A percentile compares a stretch with the other conserved stretches of the same genome.
phyloP scores from a whole-genome alignment of 2,113 vertebrate species.

The Puffinus mauretanicus region DNA sequence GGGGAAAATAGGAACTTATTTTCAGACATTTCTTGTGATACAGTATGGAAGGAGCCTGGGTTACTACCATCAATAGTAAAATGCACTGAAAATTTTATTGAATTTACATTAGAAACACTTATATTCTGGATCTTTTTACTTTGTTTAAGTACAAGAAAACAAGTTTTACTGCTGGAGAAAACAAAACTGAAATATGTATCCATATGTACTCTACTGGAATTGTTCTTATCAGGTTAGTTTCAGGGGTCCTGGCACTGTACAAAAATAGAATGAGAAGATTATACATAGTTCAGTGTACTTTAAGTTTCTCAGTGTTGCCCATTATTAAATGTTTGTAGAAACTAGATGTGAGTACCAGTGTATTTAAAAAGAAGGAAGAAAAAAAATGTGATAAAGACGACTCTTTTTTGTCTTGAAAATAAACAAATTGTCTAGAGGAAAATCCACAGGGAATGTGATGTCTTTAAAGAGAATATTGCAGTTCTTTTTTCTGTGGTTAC shows the following conservation, averaged over 20 bases:
- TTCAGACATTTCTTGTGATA: neutral
- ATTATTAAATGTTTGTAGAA: neutral
- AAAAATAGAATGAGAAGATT: neutral
- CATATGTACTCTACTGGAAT: neutral
- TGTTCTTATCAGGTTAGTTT: neutral
- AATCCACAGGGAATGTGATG: neutral
- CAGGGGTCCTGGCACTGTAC: neutral
- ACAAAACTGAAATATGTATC: neutral
- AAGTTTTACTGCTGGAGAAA: neutral
- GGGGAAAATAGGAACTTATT: neutral
- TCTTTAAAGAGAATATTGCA: neutral
- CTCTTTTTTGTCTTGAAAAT: neutral
- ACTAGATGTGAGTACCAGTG: neutral
- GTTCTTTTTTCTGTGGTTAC: neutral
- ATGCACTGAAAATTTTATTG: neutral
- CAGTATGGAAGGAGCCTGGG: neutral
- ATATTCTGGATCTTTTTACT: neutral
- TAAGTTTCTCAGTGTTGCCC: neutral
- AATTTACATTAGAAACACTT: neutral
- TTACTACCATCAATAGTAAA: neutral
- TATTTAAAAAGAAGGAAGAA: neutral
- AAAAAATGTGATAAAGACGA: neutral
- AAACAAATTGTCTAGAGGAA: neutral
- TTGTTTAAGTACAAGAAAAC: neutral
- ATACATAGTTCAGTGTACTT: neutral